Evolutionary conservation across 2,797 vertebrate species (phyloP).

Genomic region (Myripristis murdjan): DNA sequence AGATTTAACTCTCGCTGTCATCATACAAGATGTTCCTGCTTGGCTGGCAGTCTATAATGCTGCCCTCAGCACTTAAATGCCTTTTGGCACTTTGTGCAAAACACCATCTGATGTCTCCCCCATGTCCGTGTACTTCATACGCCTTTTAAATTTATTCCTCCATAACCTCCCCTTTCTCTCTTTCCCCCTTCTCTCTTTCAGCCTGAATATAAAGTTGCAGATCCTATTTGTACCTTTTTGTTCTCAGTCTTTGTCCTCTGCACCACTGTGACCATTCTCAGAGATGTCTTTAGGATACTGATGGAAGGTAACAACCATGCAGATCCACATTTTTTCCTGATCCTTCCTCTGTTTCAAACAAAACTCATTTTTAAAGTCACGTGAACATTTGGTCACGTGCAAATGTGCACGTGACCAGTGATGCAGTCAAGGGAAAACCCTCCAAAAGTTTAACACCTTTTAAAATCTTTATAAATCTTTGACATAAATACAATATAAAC

Average conservation of each 20-base stretch:
- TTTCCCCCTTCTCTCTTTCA: slow-evolving; percentile 75
- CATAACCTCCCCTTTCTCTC: not conserved
- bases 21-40: slow-evolving; percentile 37
- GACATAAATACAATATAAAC: too few relatives aligned
- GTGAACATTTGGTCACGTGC: too few relatives aligned
- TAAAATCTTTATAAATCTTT: too few relatives aligned
- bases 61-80: slow-evolving; percentile 17
- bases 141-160: slow-evolving; percentile 6
- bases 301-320: slow-evolving; percentile 90
- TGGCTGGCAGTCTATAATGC: not conserved
- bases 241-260: slow-evolving; percentile 95
- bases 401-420: too few relatives aligned
- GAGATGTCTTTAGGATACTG: slow-evolving; percentile 93
- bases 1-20: not conserved
- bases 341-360: not conserved
- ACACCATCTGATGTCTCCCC: slow-evolving; percentile 59
- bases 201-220: slow-evolving; percentile 96
- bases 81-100: slow-evolving; percentile 37
- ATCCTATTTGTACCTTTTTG: slow-evolving; percentile 96
- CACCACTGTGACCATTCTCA: slow-evolving; percentile 94
- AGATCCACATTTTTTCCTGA: not conserved
- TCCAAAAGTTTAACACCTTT: too few relatives aligned
- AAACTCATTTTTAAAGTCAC: too few relatives aligned
- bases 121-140: not conserved
- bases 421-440: too few relatives aligned